Conservation (phyloP, 2,888 invertebrate genomes). For the Calliphora vomitoria region DNA sequence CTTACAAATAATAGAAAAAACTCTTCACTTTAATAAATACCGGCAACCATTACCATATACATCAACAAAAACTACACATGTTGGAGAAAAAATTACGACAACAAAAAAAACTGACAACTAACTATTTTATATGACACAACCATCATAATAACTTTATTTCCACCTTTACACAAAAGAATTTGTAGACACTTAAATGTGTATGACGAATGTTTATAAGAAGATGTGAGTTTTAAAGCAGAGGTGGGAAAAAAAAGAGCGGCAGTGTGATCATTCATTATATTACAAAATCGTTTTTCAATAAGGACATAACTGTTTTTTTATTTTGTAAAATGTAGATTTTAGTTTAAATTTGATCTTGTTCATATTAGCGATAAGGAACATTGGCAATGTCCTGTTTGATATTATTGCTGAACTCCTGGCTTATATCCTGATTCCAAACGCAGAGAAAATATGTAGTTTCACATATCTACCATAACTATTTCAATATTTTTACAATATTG, state of each 20-base stretch:
- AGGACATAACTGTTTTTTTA: too few relatives aligned
- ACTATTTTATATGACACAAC: slow-evolving; percentile 57
- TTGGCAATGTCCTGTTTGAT: too few relatives aligned
- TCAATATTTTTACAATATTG: too few relatives aligned
- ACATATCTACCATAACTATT: too few relatives aligned
- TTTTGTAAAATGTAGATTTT: too few relatives aligned
- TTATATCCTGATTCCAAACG: too few relatives aligned
- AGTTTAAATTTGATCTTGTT: too few relatives aligned
- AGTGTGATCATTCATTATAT: background rate
- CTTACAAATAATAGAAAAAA: background rate
- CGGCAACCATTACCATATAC: background rate
- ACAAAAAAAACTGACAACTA: slow-evolving; percentile 50
- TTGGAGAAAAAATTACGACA: slow-evolving; percentile 5
- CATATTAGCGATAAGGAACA: too few relatives aligned
- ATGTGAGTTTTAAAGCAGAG: background rate
- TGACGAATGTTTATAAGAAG: background rate
- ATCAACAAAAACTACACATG: background rate
- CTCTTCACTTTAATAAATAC: slow-evolving; percentile 25
- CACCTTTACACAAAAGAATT: slow-evolving; percentile 7
- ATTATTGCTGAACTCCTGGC: too few relatives aligned
- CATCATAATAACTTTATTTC: slow-evolving; percentile 63
- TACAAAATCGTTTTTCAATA: too few relatives aligned
- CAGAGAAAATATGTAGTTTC: too few relatives aligned
- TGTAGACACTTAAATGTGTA: background rate
- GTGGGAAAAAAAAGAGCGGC: background rate